Percentiles rank a stretch among this genome's conserved stretches.
Conservation (phyloP, 2,797 vertebrate genomes). For the Orientallactaga sibirica region DNA sequence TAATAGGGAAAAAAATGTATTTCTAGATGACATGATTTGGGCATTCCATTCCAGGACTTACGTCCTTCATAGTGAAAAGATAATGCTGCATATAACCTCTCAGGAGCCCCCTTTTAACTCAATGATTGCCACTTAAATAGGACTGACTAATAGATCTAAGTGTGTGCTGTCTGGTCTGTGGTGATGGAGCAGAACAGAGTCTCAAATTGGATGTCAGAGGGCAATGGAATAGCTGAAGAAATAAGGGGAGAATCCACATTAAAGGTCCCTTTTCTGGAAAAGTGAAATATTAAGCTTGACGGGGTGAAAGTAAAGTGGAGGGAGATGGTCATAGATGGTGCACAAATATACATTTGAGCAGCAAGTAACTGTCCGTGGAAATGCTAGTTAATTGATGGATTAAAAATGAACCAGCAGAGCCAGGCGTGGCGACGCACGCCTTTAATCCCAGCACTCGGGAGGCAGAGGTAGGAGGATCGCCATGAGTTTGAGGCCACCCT, state of each 20-base stretch:
- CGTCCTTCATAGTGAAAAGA: not conserved
- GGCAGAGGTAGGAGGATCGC: no score
- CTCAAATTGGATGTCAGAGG: not conserved
- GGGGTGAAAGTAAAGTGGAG: not conserved
- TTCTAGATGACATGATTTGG: not conserved
- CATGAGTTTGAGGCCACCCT: no score
- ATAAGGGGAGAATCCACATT: not conserved
- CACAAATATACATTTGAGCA: not conserved
- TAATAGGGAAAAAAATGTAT: not conserved
- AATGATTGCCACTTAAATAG: not conserved
- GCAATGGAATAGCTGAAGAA: not conserved
- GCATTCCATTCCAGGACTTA: not conserved
- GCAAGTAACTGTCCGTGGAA: not conserved
- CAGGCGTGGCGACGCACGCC: no score
- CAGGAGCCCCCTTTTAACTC: not conserved
- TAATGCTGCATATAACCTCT: not conserved
- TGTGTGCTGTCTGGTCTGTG: constrained; percentile 15
- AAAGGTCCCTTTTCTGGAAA: not conserved
- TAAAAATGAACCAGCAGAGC: no score
- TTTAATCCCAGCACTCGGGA: no score
- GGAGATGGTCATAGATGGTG: no score
- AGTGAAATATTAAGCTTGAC: not conserved
- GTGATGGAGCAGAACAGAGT: not conserved
- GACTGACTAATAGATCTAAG: not conserved
- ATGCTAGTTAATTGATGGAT: not conserved